These are phyloP conservation scores for Margarornis squamiger DNA, from an alignment of 2,797 vertebrate species.

Conservation along the genomic window DNA sequence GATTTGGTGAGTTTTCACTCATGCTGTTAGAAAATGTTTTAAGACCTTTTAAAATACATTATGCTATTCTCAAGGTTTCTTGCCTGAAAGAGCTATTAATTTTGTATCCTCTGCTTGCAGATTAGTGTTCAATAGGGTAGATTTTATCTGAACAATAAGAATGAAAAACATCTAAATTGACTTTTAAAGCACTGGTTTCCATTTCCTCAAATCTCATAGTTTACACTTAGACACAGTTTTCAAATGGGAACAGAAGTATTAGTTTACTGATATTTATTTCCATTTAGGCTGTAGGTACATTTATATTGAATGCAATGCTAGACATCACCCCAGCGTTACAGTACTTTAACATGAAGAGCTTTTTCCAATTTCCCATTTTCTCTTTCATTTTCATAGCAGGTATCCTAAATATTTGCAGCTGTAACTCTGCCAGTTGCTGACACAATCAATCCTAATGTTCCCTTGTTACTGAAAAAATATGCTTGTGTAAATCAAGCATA, in stretches of 20 bases:
- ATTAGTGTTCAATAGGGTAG: not conserved
- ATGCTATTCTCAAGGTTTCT: not conserved
- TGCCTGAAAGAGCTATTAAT: not conserved
- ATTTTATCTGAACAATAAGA: conserved; percentile 29
- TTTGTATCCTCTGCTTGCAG: not conserved
- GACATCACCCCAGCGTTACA: not conserved
- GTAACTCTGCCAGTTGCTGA: not conserved
- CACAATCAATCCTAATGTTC: not conserved
- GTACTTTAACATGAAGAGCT: not conserved
- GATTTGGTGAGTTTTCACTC: not conserved
- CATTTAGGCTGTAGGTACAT: not conserved
- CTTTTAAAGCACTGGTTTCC: not conserved
- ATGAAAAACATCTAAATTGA: not conserved
- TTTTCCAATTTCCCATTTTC: not conserved
- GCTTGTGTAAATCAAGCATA: not conserved
- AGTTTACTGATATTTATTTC: conserved; percentile 11
- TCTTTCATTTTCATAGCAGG: not conserved
- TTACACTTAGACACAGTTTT: not conserved
- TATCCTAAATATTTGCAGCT: not conserved
- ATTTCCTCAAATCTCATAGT: not conserved
- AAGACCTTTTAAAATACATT: not conserved
- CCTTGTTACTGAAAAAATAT: not conserved
- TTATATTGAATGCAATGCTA: not conserved
- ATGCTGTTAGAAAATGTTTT: not conserved
- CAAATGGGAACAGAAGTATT: not conserved